Percentiles rank a stretch among this genome's conserved stretches.
These are phyloP conservation scores for Helicoverpa zea DNA, from an alignment of 1,140 invertebrate genomes.

Conservation along the genomic window DNA sequence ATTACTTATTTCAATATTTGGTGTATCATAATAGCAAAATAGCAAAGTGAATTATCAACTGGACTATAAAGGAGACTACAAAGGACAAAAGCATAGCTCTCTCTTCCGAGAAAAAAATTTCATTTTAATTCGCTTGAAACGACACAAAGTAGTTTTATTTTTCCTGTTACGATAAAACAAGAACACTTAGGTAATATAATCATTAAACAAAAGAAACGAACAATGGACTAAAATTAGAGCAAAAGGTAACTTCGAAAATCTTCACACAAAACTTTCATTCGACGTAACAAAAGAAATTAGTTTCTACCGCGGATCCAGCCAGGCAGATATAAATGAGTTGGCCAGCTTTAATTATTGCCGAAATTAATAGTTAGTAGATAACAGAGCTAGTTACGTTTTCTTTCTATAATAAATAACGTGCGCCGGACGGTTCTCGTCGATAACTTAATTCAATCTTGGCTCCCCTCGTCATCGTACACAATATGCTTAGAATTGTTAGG, in stretches of 20 bases:
- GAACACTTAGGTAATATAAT: conserved; percentile 1
- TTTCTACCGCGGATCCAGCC: conserved; percentile 52
- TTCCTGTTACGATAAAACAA: background rate
- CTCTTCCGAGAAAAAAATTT: too few species aligned
- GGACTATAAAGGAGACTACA: too few species aligned
- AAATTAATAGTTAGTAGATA: conserved; percentile 80
- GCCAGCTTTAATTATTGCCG: conserved; percentile 76
- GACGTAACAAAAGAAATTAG: conserved; percentile 46
- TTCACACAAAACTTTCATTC: conserved; percentile 39
- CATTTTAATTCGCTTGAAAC: background rate
- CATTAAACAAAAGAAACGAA: conserved; percentile 22
- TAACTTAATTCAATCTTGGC: conserved; percentile 80
- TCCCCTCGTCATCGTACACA: conserved; percentile 74
- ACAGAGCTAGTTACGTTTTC: conserved; percentile 64
- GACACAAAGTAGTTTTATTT: background rate
- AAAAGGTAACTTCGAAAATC: conserved; percentile 27
- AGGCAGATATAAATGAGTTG: conserved; percentile 64
- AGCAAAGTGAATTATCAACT: too few species aligned
- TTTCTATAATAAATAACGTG: conserved; percentile 75
- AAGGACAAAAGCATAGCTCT: background rate
- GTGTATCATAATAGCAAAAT: background rate
- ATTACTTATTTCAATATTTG: background rate
- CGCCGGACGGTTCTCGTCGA: conserved; percentile 65
- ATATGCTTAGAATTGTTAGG: conserved; percentile 59
- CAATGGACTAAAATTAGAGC: conserved; percentile 30